These are phyloP conservation scores for Halcyon smyrnensis DNA, from an alignment of 2,797 vertebrate species.

Conservation along the genomic window DNA sequence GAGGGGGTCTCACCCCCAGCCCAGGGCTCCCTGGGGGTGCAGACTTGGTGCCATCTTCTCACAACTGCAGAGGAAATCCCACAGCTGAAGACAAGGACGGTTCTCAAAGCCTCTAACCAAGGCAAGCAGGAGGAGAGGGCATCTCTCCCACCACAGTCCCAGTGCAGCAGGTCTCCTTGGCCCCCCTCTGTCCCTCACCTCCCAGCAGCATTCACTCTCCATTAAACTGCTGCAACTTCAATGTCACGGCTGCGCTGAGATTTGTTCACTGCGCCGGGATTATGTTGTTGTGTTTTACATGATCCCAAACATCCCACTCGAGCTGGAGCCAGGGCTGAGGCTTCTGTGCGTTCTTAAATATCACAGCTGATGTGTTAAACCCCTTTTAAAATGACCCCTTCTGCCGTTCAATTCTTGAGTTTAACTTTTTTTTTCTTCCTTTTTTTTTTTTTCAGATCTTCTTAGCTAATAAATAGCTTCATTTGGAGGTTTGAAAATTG, in stretches of 20 bases:
- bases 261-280: rapidly evolving
- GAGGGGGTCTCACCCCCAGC: rapidly evolving
- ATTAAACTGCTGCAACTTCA: rapidly evolving
- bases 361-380: background rate
- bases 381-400: background rate
- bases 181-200: background rate
- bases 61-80: background rate
- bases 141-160: rapidly evolving
- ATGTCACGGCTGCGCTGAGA: rapidly evolving
- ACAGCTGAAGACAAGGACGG: rapidly evolving
- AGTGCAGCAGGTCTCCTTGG: rapidly evolving
- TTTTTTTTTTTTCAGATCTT: background rate
- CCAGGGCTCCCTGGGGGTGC: background rate
- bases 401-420: background rate
- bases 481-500: slow-evolving; percentile 59
- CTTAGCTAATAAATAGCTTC: slow-evolving; percentile 66
- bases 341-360: background rate
- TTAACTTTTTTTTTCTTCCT: background rate
- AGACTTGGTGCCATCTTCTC: background rate
- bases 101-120: background rate
- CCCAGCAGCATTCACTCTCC: background rate
- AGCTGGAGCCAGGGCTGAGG: background rate
- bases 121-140: background rate
- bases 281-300: background rate
- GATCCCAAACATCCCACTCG: rapidly evolving